Base-by-base conservation (phyloP, 2,113 vertebrate species). In the Nothobranchius kuhntae region DNA sequence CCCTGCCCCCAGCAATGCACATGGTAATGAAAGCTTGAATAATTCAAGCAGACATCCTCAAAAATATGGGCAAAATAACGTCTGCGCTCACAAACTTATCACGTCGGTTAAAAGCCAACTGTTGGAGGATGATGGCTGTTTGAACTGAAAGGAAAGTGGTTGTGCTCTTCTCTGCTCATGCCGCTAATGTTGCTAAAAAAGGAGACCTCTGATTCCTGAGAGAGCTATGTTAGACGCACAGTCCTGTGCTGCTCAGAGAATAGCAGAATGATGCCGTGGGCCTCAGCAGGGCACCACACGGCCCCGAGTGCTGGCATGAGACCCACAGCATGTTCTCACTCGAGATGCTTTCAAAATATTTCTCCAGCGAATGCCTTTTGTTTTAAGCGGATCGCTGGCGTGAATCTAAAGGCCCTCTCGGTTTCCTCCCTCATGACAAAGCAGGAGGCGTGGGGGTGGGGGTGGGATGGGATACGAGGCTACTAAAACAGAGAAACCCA, bases 401-500 rank as follows among this genome's bases (percentile, higher is more conserved):
- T 35, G 63, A 61, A 73, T 69, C 60, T 38, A 73, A 62, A 78
- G 42, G 63, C 30, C 30, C 30, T 3, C 30, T 30, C 30, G 30
- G 30, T 65, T 71, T 79, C 78, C 73, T 77, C 75, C 69, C 54
- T 62, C 78, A 81, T 65, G 75, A 74, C 59, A 48, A 72, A 68
- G 48, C n/a, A 10, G n/a, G 48, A 21, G 35, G 15, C 11, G 6
- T 42, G 51, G 51, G 12, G 53, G 26, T 13, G 61, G 59, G 56
- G 63, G 68, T 58, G 59, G 53, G 51, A 82, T 73, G 71, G 82
- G 48, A 73, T 59, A 73, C 9, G 24, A 68, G 79, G 78, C 63
- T 77, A 73, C 80, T 84, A 79, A 87, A 92, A 92, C 88, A 91
- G 87, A 86, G 68, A 86, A 92, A 91, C 76, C 72, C 89, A 92